Evolutionary conservation across 2,888 invertebrate species (phyloP), one percentile per base, ranked within the genome.

Genomic region (Polyploca ridens): DNA sequence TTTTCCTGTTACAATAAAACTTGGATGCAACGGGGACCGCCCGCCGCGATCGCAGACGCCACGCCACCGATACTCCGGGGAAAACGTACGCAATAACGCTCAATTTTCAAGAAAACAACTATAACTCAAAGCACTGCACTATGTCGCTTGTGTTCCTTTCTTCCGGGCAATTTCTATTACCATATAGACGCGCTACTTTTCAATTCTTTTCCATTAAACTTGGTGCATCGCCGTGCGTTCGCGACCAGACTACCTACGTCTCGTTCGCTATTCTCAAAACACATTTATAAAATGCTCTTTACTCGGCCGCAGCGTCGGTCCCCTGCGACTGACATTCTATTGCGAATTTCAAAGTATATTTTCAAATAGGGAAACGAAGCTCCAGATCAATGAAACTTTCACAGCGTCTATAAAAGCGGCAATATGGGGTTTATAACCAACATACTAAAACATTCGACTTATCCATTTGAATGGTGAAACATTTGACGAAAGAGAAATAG

Each of bases 121-220:
- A 92, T 93, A 93, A 92, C 89, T 93, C 90, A 91, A 88, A 90
- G 90, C 89, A 82, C 79, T 90, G 90, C 88, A 90, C 91, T 90
- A 87, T 85, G 90, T 89, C 90, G 90, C 89, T 89, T 90, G 86
- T 90, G 88, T 90, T 93, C 88, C 89, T 91, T 93, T 93, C 93
- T 93, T 92, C 92, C 93, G 88, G 92, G 90, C 93, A 92, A 93
- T 93, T 93, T 94, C 90, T 93, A 94, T 94, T 94, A 93, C 93
- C 94, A 94, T 94, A 94, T 93, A 94, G 94, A 94, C 90, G 88
- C 89, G 93, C 91, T 92, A 92, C 92, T 94, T 93, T 93, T 94
- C 93, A 93, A 93, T 93, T 93, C 94, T 93, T 93, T 93, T 93
- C 93, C 93, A 94, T 93, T 94, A 93, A 93, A 94, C 88, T 94